Base-by-base conservation (phyloP, 2,888 invertebrate genomes). In the Diarsia dahlii region DNA sequence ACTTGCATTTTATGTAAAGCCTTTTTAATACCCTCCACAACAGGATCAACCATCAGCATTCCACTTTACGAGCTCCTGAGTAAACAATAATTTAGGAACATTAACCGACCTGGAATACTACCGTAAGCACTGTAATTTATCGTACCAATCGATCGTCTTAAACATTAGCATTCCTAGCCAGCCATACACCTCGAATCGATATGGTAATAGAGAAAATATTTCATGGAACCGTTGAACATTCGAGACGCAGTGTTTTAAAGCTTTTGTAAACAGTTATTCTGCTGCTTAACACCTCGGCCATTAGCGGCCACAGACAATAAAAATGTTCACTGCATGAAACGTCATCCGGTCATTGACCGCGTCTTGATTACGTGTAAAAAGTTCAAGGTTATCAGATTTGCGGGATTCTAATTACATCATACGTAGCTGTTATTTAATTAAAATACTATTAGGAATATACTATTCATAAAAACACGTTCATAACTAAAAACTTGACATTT, bases 261-360 rank as follows among this genome's bases (percentile, higher is more conserved):
- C 52, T 80, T 69, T 60, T 62, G 74, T 76, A 85, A 81, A 89
- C 85, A 86, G 79, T 89, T 87, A 83, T 46, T 77, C 80, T 84
- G 66, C 68, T 84, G 72, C 71, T 87, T 90, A 84, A 77, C 88
- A 88, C 86, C 81, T 87, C 74, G 8, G 63, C 72, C 71, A 80
- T 86, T 84, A 85, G 71, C 74, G 48, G 71, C 82, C 81, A 84
- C 72, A 85, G 81, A 82, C 75, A 83, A 84, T 82, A 75, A 76
- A 85, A 79, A 62, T 67, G 72, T 73, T 75, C 81, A 76, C 70
- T 71, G 69, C 60, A 69, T 69, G 70, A 80, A 84, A 85, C 84
- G 86, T 77, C 87, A 81, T 60, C 75, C 81, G 84, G 82, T 72
- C 87, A 76, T 60, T 82, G 87, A 87, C 84, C 84, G 62, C 34